A percentile compares a stretch with the other conserved stretches of the same genome.
phyloP scores from a whole-genome alignment of 2,797 vertebrate genomes.

The Neosalanx taihuensis region DNA sequence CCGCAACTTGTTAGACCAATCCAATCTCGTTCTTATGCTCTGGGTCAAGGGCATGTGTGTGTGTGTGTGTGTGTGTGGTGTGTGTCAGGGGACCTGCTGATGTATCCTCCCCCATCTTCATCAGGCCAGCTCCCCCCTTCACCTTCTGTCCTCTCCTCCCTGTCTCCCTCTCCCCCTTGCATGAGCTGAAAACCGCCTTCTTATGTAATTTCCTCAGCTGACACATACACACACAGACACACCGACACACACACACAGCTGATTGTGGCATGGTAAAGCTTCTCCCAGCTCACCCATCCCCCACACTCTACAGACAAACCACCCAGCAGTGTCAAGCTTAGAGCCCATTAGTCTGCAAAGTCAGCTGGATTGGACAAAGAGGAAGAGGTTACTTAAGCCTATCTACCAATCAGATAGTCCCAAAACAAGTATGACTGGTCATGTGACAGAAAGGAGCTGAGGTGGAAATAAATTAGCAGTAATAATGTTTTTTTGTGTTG shows the following conservation, averaged over 20 bases:
- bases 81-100: constrained; percentile 8
- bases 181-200: constrained; percentile 25
- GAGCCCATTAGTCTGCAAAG: constrained; percentile 10
- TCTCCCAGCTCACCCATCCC: constrained; percentile 28
- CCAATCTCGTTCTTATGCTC: background rate
- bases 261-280: background rate
- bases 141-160: background rate
- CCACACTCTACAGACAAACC: constrained; percentile 27
- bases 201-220: constrained; percentile 51
- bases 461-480: background rate
- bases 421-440: constrained; percentile 7
- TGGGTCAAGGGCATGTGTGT: background rate
- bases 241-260: constrained; percentile 17
- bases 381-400: constrained; percentile 25
- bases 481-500: constrained; percentile 1
- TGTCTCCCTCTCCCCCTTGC: constrained; percentile 13
- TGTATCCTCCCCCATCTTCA: background rate
- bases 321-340: constrained; percentile 14
- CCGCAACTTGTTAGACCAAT: background rate
- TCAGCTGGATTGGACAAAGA: constrained; percentile 29
- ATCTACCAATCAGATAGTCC: constrained; percentile 19
- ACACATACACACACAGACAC: background rate
- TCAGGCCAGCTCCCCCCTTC: background rate
- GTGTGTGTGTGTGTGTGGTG: constrained; percentile 15
- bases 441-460: constrained; percentile 20